phyloP scores from a whole-genome alignment of 2,113 vertebrate species.

The Plestiodon gilberti region DNA sequence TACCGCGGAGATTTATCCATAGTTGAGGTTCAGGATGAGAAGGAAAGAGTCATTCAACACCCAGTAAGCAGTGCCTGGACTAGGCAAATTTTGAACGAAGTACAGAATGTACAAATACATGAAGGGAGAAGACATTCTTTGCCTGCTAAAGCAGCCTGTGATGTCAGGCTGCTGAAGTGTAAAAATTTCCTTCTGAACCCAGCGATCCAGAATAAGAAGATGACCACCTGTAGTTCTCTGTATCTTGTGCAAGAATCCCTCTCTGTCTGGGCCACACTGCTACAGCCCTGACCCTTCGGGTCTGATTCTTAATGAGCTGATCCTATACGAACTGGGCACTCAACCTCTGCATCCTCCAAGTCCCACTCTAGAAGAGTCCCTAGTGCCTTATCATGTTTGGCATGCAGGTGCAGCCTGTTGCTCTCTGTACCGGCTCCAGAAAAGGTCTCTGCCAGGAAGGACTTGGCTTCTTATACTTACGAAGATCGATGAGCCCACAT shows the following conservation, averaged over 20 bases:
- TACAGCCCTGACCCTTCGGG: background rate
- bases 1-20: background rate
- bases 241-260: background rate
- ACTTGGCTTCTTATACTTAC: background rate
- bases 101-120: background rate
- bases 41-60: background rate
- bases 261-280: background rate
- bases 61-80: background rate
- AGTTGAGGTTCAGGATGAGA: background rate
- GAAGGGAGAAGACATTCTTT: background rate
- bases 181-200: background rate
- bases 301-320: background rate
- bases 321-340: background rate
- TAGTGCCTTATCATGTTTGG: background rate
- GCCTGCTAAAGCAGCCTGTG: background rate
- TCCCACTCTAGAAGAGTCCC: background rate
- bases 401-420: background rate
- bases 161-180: background rate
- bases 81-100: background rate
- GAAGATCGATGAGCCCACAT: background rate
- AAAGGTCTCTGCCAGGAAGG: background rate
- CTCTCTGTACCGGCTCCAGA: background rate
- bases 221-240: background rate
- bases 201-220: background rate
- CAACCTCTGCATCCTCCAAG: background rate